Percentiles rank a stretch among this genome's conserved stretches.
Evolutionary conservation across 1,140 invertebrate genomes (phyloP).

Genomic region (Megalonaias nervosa): DNA sequence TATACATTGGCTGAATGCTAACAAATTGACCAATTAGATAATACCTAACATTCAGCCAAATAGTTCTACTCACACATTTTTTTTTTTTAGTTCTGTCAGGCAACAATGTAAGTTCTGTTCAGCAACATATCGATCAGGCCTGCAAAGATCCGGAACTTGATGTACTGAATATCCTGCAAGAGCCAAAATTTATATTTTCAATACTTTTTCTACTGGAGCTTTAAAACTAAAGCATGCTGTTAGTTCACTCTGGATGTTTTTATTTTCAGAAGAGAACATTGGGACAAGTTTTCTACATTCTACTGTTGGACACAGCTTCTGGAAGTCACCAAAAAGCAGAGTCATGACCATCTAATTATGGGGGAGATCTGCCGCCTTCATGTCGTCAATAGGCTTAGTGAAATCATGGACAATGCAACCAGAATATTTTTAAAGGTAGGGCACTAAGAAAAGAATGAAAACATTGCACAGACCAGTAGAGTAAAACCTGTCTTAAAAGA

Average conservation of each 20-base stretch:
- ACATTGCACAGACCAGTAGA: too few species aligned
- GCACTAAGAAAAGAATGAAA: neutral
- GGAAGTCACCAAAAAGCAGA: conserved; percentile 88
- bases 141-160: neutral
- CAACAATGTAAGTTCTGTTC: neutral
- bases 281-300: conserved; percentile 92
- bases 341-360: conserved; percentile 88
- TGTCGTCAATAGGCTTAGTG: conserved; percentile 84
- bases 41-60: too few species aligned
- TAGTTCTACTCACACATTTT: too few species aligned
- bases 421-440: conserved; percentile 87
- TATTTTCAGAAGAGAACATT: conserved; percentile 87
- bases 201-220: too few species aligned
- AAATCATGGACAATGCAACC: conserved; percentile 91
- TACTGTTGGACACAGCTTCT: conserved; percentile 93
- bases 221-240: neutral
- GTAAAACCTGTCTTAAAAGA: too few species aligned
- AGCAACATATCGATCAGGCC: neutral
- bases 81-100: too few species aligned
- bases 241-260: conserved; percentile 4
- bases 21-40: too few species aligned
- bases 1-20: too few species aligned
- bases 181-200: neutral
- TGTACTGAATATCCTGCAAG: neutral
- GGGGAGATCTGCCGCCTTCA: conserved; percentile 91